phyloP scores from a whole-genome alignment of 2,797 vertebrate genomes.

The Hippopotamyrus pictus region DNA sequence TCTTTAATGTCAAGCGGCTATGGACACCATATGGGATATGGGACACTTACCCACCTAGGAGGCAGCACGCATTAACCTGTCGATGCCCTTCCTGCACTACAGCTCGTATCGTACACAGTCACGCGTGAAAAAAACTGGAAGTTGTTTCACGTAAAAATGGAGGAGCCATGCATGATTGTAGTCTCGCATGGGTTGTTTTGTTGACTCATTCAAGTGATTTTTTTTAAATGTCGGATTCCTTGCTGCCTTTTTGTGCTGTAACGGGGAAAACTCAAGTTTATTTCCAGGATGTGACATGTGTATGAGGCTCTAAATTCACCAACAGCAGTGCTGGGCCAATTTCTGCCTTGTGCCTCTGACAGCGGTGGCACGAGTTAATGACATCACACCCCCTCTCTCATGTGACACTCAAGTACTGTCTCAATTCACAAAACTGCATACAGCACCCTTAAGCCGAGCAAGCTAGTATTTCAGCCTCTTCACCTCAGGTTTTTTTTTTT shows the following conservation, averaged over 20 bases:
- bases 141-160: neutral
- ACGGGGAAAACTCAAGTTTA: neutral
- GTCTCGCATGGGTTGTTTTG: neutral
- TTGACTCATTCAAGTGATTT: neutral
- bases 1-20: conserved; percentile 5
- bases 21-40: conserved; percentile 10
- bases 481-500: neutral
- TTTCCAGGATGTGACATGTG: neutral
- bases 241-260: neutral
- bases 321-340: neutral
- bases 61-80: conserved; percentile 2
- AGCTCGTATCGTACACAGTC: neutral
- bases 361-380: neutral
- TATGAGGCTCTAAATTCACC: neutral
- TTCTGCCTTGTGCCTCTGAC: neutral
- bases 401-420: neutral
- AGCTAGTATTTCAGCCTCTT: neutral
- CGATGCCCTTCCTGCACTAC: neutral
- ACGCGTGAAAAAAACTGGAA: neutral
- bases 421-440: neutral
- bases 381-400: neutral
- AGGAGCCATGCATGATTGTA: neutral
- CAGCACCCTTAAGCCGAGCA: neutral
- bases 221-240: neutral
- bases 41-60: neutral